phyloP scores from a whole-genome alignment of 2,113 vertebrate genomes.

The Megalops atlanticus region DNA sequence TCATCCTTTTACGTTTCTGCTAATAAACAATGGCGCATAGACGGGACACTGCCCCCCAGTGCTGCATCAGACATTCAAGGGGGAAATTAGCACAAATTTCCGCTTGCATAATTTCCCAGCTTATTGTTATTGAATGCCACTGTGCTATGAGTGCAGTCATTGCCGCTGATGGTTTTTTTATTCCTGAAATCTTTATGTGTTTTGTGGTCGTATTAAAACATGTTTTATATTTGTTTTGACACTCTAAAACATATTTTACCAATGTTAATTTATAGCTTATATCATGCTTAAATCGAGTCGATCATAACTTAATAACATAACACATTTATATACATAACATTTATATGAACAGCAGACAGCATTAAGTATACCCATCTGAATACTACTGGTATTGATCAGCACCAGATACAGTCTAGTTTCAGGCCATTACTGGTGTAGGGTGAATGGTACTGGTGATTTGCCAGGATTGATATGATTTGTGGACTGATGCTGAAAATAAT shows the following conservation, averaged over 20 bases:
- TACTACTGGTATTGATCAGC: too few relatives aligned
- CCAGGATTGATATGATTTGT: background rate
- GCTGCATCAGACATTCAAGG: background rate
- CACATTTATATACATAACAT: too few relatives aligned
- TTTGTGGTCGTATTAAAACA: background rate
- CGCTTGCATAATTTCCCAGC: background rate
- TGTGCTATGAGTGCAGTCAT: background rate
- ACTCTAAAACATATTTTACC: background rate
- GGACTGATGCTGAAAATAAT: background rate
- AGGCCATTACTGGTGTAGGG: background rate
- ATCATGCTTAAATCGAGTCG: too few relatives aligned
- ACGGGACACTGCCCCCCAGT: background rate
- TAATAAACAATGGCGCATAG: background rate
- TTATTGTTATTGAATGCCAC: background rate
- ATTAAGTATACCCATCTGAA: too few relatives aligned
- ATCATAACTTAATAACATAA: too few relatives aligned
- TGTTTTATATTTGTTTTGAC: background rate
- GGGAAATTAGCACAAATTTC: background rate
- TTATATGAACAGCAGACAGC: too few relatives aligned
- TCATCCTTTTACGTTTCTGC: background rate
- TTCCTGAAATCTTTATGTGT: background rate
- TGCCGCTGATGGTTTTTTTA: background rate
- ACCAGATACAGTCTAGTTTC: too few relatives aligned
- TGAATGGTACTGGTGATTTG: background rate
- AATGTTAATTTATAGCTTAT: too few relatives aligned